Evolutionary conservation across 1,140 invertebrate species (phyloP).

Genomic region (Chionoecetes opilio): DNA sequence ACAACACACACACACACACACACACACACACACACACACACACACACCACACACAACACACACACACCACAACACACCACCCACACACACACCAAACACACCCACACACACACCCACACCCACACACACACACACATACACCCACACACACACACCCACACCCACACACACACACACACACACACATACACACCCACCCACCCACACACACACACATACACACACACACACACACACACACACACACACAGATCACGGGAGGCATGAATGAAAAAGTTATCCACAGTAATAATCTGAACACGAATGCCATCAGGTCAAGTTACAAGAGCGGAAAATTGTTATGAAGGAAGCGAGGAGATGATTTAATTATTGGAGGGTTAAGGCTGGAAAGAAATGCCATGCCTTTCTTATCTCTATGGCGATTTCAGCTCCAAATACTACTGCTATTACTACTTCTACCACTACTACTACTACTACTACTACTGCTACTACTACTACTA

Average conservation of each 20-base stretch:
- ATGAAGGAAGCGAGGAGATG: too few relatives aligned
- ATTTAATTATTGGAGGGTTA: too few relatives aligned
- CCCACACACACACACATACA: not conserved
- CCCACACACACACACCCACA: not conserved
- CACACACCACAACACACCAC: too few relatives aligned
- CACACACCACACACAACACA: not conserved
- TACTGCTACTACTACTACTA: too few relatives aligned
- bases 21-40: not conserved
- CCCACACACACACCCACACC: too few relatives aligned
- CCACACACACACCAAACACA: too few relatives aligned
- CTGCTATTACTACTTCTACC: too few relatives aligned
- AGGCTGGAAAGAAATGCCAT: too few relatives aligned
- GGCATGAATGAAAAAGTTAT: not conserved
- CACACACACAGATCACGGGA: not conserved
- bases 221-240: not conserved
- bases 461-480: too few relatives aligned
- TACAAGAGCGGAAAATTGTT: not conserved
- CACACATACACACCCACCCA: not conserved
- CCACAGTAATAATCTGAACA: not conserved
- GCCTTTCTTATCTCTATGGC: too few relatives aligned
- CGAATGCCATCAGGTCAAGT: not conserved
- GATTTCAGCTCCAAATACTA: too few relatives aligned
- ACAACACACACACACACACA: too few relatives aligned
- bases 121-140: not conserved
- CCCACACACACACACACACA: not conserved